Percentiles rank a stretch among this genome's conserved stretches.
phyloP scores from a whole-genome alignment of 1,140 invertebrate species.

The Protaetia brevitarsis region DNA sequence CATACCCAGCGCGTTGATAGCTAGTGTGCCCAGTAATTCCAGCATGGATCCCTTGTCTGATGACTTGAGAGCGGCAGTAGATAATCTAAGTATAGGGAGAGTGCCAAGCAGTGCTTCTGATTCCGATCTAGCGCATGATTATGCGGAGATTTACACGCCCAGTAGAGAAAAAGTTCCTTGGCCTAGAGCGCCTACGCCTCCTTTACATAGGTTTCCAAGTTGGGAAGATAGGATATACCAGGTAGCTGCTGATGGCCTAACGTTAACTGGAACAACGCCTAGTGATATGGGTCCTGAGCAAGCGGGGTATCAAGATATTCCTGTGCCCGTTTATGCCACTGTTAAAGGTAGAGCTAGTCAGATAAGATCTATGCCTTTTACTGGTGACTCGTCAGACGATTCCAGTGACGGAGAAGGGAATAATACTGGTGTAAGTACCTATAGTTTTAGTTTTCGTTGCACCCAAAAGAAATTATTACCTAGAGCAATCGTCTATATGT shows the following conservation, averaged over 20 bases:
- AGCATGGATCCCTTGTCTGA: constrained; percentile 54
- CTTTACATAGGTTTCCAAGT: constrained; percentile 81
- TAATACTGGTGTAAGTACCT: constrained; percentile 51
- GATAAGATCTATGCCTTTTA: constrained; percentile 92
- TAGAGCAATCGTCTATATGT: not conserved
- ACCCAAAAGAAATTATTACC: not conserved
- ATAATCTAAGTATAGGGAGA: constrained; percentile 52
- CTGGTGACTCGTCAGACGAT: constrained; percentile 91
- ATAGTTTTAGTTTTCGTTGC: constrained; percentile 36
- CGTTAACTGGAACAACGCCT: constrained; percentile 49
- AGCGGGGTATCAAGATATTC: constrained; percentile 78
- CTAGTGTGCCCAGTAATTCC: constrained; percentile 47
- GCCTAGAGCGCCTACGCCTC: constrained; percentile 77
- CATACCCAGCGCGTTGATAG: constrained; percentile 50
- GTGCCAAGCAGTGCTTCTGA: constrained; percentile 54
- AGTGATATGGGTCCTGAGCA: constrained; percentile 52
- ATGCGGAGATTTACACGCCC: constrained; percentile 92
- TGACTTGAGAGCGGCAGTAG: constrained; percentile 57
- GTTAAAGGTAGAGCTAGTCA: constrained; percentile 94
- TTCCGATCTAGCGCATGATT: constrained; percentile 79
- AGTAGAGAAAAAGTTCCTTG: constrained; percentile 68
- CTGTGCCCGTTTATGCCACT: constrained; percentile 91
- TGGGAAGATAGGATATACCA: constrained; percentile 94
- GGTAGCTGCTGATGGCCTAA: constrained; percentile 81
- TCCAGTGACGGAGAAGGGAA: constrained; percentile 91